Evolutionary conservation across 1,140 invertebrate genomes (phyloP), one percentile per base, ranked within the genome.

Genomic region (Trachelipus rathkii): DNA sequence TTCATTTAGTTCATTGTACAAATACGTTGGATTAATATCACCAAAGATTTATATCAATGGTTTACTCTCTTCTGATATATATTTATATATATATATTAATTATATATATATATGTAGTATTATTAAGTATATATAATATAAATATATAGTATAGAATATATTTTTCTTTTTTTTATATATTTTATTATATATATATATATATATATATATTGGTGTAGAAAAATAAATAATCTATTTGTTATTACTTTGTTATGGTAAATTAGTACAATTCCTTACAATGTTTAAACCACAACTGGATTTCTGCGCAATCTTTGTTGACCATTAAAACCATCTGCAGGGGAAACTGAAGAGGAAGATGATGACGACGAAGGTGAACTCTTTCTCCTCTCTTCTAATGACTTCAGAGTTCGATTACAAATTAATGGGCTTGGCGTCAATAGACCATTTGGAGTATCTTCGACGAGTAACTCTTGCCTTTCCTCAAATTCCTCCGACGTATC

Each of bases 61-160:
- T 60, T 60, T 19, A 19, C 4, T 19, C 8, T 15, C 11, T 19
- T 60, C 11, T 13, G 50, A 60, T 60, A 19, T 13, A 15, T 19
- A 60, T 19, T 2, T 15, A 60, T 19, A 19, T 15, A 19, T 15
- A 60, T 60, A 15, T 60, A 60, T 19, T 4, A 2, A 60, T 60
- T 19, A 60, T 15, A 60, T 15, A 13, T 15, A 60, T 19, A 15
- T 60, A 19, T 13, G 8, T 19, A 60, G n/a, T 60, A 15, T 60
- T 4, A 4, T 2, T 15, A 13, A 4, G 8, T 60, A 60, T 60
- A 60, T 60, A 60, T 60, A 60, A 60, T 60, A 60, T 60, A 60
- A 4, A 60, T 60, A 60, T 60, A 60, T 60, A 60, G 8, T 60
- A 60, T 60, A 60, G 2, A 60, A 60, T 60, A 60, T 60, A 60